Evolutionary conservation across 2,888 invertebrate species (phyloP).

Genomic region (Leptopilina drosophilae): DNA sequence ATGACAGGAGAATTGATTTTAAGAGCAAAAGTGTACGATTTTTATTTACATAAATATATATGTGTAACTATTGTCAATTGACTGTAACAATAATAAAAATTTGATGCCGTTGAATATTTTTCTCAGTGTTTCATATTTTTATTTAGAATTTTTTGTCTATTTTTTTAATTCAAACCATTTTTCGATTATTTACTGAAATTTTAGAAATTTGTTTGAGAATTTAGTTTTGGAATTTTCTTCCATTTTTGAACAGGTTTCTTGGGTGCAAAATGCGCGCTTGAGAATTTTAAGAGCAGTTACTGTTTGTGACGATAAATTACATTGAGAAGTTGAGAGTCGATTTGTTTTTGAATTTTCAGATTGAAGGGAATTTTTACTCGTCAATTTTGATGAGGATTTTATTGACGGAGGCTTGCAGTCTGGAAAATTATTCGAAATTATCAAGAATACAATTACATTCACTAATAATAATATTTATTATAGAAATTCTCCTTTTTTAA

Average conservation of each 20-base stretch:
- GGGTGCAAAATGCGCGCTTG: slow-evolving; percentile 29
- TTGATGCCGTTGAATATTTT: slow-evolving; percentile 17
- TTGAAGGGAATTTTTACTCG: not conserved
- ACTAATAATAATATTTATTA: too few species aligned
- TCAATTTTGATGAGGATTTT: not conserved
- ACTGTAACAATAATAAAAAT: slow-evolving; percentile 2
- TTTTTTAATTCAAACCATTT: not conserved
- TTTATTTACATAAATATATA: not conserved
- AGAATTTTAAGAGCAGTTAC: slow-evolving; percentile 9
- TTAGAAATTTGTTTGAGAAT: not conserved
- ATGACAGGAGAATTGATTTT: too few species aligned
- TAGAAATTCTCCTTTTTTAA: too few species aligned
- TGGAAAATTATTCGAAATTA: not conserved
- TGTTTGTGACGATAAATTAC: slow-evolving; percentile 12
- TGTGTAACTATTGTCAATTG: slow-evolving; percentile 25
- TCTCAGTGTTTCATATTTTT: not conserved
- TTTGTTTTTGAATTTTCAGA: too few species aligned
- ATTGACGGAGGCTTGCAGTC: not conserved
- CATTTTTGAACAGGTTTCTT: slow-evolving; percentile 11
- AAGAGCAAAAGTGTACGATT: slow-evolving; percentile 5
- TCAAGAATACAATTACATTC: too few species aligned
- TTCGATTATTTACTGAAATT: not conserved
- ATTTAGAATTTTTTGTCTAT: not conserved
- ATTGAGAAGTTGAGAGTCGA: slow-evolving; percentile 8
- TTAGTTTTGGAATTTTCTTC: not conserved